Evolutionary conservation across 2,113 vertebrate species (phyloP).

Genomic region (Pteropus alecto): DNA sequence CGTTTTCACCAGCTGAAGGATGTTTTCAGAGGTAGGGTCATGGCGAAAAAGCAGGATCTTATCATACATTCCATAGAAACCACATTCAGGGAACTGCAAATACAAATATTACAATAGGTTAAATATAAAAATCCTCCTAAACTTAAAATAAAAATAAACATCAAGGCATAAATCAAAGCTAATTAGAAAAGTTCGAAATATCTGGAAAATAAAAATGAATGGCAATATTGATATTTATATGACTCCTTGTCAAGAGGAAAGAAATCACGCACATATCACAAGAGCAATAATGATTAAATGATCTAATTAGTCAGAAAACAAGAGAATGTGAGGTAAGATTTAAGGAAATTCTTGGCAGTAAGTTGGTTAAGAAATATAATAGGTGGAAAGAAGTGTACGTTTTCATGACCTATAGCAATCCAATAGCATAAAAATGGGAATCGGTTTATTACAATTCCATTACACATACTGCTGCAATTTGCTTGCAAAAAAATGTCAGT

Average conservation of each 20-base stretch:
- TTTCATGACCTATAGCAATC: neutral
- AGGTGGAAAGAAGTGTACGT: neutral
- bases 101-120: slow-evolving; percentile 60
- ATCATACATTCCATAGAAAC: slow-evolving; percentile 94
- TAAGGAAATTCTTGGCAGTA: neutral
- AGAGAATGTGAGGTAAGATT: neutral
- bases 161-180: neutral
- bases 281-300: neutral
- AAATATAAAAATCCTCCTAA: neutral
- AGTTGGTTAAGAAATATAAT: neutral
- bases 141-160: slow-evolving; percentile 35
- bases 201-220: neutral
- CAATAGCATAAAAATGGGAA: neutral
- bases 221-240: neutral
- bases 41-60: slow-evolving; percentile 95
- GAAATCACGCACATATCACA: neutral
- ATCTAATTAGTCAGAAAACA: neutral
- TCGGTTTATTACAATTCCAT: neutral
- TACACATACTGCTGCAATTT: neutral
- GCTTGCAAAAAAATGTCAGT: neutral
- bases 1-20: slow-evolving; percentile 91
- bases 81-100: slow-evolving; percentile 93
- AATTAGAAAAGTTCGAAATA: neutral
- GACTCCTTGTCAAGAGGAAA: neutral
- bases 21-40: slow-evolving; percentile 90